Conservation (phyloP, 1,140 invertebrate genomes). For the Tetramorium simillimum region DNA sequence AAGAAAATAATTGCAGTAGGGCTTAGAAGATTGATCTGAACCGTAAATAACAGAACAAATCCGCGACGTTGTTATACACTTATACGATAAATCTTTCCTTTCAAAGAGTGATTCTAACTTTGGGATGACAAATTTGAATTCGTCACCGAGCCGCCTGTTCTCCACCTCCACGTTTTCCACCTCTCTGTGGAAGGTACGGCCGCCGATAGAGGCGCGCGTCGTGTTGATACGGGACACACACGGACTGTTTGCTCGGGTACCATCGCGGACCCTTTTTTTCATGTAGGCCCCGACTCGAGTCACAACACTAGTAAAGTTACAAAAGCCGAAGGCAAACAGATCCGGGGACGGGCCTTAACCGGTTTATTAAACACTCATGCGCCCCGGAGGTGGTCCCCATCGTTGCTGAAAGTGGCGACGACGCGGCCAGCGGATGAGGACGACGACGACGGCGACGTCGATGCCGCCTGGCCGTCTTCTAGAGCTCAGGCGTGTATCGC, state of each 20-base stretch:
- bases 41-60: conserved; percentile 3
- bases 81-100: neutral
- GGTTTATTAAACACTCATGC: conserved; percentile 81
- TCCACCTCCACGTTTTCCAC: conserved; percentile 48
- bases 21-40: conserved; percentile 2
- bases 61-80: neutral
- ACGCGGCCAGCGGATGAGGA: conserved; percentile 51
- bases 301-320: conserved; percentile 82
- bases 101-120: conserved; percentile 26
- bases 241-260: conserved; percentile 78
- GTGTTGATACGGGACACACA: conserved; percentile 79
- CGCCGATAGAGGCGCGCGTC: conserved; percentile 73
- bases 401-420: conserved; percentile 67
- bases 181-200: conserved; percentile 52
- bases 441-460: conserved; percentile 51
- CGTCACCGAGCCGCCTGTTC: conserved; percentile 26
- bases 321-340: conserved; percentile 80
- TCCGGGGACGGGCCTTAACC: conserved; percentile 76
- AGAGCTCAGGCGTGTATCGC: conserved; percentile 28
- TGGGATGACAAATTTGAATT: conserved; percentile 43
- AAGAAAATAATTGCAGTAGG: conserved; percentile 1
- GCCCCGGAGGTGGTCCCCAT: conserved; percentile 68
- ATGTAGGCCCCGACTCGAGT: conserved; percentile 71
- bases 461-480: conserved; percentile 59
- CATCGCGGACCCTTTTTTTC: conserved; percentile 77